Conservation (phyloP, 2,113 vertebrate genomes). For the Paralichthys olivaceus region DNA sequence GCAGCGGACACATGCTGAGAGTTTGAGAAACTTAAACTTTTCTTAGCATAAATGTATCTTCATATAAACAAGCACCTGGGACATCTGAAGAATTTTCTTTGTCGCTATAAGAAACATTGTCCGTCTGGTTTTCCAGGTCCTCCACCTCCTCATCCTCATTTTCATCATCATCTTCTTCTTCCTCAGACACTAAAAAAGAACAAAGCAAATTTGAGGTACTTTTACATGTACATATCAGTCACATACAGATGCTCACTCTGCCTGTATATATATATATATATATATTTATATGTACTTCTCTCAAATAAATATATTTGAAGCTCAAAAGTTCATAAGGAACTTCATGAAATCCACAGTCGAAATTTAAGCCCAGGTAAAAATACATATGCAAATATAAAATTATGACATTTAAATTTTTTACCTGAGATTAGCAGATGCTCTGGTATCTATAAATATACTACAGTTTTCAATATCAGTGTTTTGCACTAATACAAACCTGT, state of each 20-base stretch:
- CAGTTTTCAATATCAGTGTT: neutral
- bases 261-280: too few species aligned
- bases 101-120: neutral
- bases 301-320: neutral
- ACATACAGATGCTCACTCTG: too few species aligned
- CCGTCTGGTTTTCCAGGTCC: slow-evolving; percentile 11
- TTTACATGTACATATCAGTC: neutral
- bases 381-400: neutral
- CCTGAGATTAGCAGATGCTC: neutral
- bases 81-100: neutral
- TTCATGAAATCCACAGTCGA: too few species aligned
- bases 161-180: slow-evolving; percentile 22
- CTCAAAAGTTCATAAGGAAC: too few species aligned
- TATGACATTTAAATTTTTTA: slow-evolving; percentile 5
- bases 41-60: neutral
- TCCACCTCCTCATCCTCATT: slow-evolving; percentile 16
- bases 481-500: slow-evolving; percentile 44
- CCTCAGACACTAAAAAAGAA: slow-evolving; percentile 3
- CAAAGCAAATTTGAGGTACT: neutral
- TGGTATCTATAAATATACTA: neutral
- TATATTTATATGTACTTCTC: too few species aligned
- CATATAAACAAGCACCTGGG: slow-evolving; percentile 31
- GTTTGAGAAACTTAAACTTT: fast-evolving
- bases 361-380: neutral
- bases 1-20: neutral